phyloP scores from a whole-genome alignment of 2,113 vertebrate genomes.

The Daboia siamensis region DNA sequence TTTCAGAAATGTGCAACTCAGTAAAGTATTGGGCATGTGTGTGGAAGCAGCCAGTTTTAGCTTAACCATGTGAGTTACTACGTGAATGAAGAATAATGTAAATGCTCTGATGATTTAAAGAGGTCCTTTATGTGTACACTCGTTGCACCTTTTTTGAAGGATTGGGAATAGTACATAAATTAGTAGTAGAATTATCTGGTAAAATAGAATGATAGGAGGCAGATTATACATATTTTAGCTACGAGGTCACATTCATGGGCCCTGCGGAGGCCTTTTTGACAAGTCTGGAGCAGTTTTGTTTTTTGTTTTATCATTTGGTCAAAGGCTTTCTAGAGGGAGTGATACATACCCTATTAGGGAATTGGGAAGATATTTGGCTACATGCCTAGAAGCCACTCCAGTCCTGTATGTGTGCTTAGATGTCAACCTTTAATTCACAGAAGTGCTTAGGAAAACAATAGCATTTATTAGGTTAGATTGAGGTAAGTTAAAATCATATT shows the following conservation, averaged over 20 bases:
- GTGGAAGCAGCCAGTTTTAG: background rate
- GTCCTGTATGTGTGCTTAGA: slow-evolving; percentile 56
- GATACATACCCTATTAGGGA: slow-evolving; percentile 63
- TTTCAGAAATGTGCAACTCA: background rate
- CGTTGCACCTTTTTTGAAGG: background rate
- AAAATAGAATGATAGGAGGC: background rate
- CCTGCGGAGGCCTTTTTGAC: background rate
- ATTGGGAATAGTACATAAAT: background rate
- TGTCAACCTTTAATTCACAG: slow-evolving; percentile 66
- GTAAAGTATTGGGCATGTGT: background rate
- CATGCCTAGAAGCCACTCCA: slow-evolving; percentile 67
- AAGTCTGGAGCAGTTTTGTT: slow-evolving; percentile 38
- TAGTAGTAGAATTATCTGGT: background rate
- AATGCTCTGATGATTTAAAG: background rate
- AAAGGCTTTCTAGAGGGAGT: slow-evolving; percentile 55
- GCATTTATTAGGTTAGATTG: slow-evolving; percentile 53
- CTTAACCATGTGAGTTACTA: background rate
- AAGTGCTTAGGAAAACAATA: slow-evolving; percentile 57
- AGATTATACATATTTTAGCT: background rate
- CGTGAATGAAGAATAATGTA: background rate
- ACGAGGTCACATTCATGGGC: background rate
- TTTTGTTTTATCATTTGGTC: slow-evolving; percentile 43
- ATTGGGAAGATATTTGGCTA: slow-evolving; percentile 62
- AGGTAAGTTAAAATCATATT: slow-evolving; percentile 64
- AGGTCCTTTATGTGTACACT: background rate